A percentile compares a stretch with the other conserved stretches of the same genome.
Conservation (phyloP, 37 sponge, comb jelly and placozoan species). For the Crambe crambe region DNA sequence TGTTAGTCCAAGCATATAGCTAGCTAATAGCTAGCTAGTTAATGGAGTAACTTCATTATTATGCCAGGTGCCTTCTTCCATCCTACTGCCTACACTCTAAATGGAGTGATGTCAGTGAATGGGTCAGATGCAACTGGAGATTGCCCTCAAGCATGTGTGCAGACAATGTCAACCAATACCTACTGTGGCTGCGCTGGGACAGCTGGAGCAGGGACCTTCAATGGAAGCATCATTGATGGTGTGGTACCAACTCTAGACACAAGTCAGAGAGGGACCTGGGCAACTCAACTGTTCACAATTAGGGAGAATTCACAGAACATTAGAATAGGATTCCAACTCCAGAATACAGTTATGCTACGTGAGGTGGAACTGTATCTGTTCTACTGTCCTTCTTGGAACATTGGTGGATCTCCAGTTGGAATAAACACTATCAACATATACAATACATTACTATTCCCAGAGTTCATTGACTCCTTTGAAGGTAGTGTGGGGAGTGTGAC, state of each 20-base stretch:
- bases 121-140: constrained; percentile 3
- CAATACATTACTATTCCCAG: not conserved
- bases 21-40: no score
- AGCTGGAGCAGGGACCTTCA: not conserved
- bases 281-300: not conserved
- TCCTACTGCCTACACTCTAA: constrained; percentile 2
- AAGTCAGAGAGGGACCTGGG: not conserved
- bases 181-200: not conserved
- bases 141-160: not conserved
- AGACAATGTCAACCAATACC: not conserved
- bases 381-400: constrained; percentile 17
- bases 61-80: not conserved
- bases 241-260: not conserved
- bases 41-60: no score
- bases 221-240: not conserved
- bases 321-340: not conserved
- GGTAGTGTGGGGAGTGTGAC: constrained; percentile 1
- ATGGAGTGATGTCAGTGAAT: constrained; percentile 21
- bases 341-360: not conserved
- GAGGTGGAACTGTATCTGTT: constrained; percentile 8
- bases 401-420: no score
- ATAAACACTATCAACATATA: not conserved
- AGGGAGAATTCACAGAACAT: no score
- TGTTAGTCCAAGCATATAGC: no score
- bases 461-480: not conserved